Percentiles rank a stretch among this genome's conserved stretches.
phyloP scores from a whole-genome alignment of 2,113 vertebrate genomes.

The Silurus asotus region DNA sequence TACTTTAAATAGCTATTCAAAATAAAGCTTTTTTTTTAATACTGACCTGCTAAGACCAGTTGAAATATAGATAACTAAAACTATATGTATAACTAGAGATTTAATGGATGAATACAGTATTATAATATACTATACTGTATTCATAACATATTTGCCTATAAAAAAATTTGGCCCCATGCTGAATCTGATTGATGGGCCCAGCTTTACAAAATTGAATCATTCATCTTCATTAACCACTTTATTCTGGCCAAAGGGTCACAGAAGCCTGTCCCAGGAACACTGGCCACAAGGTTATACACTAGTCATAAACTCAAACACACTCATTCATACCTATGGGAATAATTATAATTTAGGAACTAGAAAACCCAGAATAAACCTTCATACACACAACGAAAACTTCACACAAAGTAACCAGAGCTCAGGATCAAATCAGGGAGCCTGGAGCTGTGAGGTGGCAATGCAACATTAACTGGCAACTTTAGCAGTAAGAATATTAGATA shows the following conservation, averaged over 20 bases:
- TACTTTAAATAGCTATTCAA: no score
- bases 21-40: not conserved
- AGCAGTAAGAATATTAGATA: not conserved
- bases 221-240: slow-evolving; percentile 13
- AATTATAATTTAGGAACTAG: not conserved
- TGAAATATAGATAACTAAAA: not conserved
- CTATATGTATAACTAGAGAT: not conserved
- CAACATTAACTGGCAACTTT: not conserved
- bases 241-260: not conserved
- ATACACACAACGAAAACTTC: not conserved
- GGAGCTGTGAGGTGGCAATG: not conserved
- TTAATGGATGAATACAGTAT: not conserved
- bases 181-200: not conserved
- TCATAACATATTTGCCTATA: no score
- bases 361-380: not conserved
- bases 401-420: not conserved
- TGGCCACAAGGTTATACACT: not conserved
- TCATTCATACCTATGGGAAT: not conserved
- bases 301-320: not conserved
- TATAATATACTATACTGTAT: no score
- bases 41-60: not conserved
- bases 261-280: not conserved
- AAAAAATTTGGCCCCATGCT: not conserved
- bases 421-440: not conserved
- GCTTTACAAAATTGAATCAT: not conserved